phyloP scores from a whole-genome alignment of 2,797 vertebrate genomes.

The Chaenodraco wilsoni region DNA sequence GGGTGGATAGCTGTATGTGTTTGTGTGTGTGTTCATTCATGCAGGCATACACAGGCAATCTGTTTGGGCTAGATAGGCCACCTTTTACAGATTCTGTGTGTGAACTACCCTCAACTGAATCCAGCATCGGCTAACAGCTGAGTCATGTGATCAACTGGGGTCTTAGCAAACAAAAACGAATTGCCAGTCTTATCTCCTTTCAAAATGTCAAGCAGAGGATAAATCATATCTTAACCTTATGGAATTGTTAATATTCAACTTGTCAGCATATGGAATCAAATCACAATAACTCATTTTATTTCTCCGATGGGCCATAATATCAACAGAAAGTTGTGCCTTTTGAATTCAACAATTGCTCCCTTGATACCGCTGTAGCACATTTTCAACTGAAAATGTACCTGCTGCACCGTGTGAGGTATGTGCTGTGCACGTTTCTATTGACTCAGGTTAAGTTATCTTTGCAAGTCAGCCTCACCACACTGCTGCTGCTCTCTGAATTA shows the following conservation, averaged over 20 bases:
- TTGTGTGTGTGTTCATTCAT: slow-evolving; percentile 65
- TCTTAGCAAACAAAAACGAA: slow-evolving; percentile 53
- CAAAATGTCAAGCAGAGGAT: slow-evolving; percentile 49
- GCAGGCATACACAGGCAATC: slow-evolving; percentile 67
- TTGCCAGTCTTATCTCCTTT: slow-evolving; percentile 53
- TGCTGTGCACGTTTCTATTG: not conserved
- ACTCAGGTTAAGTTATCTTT: slow-evolving; percentile 12
- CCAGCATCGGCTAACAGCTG: slow-evolving; percentile 1
- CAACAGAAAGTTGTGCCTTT: slow-evolving; percentile 1
- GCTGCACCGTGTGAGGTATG: slow-evolving; percentile 5
- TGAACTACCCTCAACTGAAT: slow-evolving; percentile 41
- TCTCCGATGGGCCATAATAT: not conserved
- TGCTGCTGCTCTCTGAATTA: slow-evolving; percentile 17
- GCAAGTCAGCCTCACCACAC: slow-evolving; percentile 1
- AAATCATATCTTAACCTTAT: slow-evolving; percentile 36
- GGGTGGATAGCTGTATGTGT: slow-evolving; percentile 9
- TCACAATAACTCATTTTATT: not conserved
- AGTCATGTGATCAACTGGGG: slow-evolving; percentile 42
- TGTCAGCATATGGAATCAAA: slow-evolving; percentile 6
- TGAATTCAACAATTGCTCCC: slow-evolving; percentile 3
- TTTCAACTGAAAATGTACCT: not conserved
- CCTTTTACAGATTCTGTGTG: slow-evolving; percentile 59
- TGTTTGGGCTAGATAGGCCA: slow-evolving; percentile 77
- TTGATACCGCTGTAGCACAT: not conserved
- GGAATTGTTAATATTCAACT: slow-evolving; percentile 20